Percentiles rank a stretch among this genome's conserved stretches.
phyloP scores from a whole-genome alignment of 2,113 vertebrate genomes.

The Hemiprocne comata region DNA sequence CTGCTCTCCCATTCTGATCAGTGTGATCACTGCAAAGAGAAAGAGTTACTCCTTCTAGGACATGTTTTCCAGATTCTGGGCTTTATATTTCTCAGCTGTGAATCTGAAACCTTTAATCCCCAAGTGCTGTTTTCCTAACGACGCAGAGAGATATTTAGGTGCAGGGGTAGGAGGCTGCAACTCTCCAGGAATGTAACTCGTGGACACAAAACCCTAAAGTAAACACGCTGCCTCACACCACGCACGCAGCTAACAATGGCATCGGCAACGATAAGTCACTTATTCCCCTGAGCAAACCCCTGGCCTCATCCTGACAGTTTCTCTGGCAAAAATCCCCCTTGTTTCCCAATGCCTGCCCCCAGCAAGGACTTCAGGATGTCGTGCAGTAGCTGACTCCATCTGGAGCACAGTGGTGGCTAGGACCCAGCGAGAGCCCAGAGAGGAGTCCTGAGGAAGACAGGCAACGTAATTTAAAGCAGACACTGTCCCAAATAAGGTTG shows the following conservation, averaged over 20 bases:
- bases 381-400: not conserved
- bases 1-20: not conserved
- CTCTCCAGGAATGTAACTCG: not conserved
- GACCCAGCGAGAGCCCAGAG: constrained; percentile 51
- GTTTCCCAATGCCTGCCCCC: not conserved
- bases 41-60: not conserved
- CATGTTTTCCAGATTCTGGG: not conserved
- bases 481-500: constrained; percentile 54
- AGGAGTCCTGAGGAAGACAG: constrained; percentile 21
- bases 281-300: not conserved
- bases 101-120: not conserved
- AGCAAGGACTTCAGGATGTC: constrained; percentile 2
- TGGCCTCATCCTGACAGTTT: not conserved
- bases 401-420: constrained; percentile 38
- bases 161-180: not conserved
- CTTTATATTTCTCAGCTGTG: not conserved
- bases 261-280: not conserved
- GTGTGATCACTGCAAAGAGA: not conserved
- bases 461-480: constrained; percentile 61
- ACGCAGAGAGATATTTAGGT: not conserved
- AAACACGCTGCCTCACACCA: not conserved
- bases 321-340: not conserved
- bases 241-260: not conserved
- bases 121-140: not conserved
- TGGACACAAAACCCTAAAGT: not conserved